Base-by-base conservation (phyloP, 1,140 invertebrate species). In the Phortica variegata region DNA sequence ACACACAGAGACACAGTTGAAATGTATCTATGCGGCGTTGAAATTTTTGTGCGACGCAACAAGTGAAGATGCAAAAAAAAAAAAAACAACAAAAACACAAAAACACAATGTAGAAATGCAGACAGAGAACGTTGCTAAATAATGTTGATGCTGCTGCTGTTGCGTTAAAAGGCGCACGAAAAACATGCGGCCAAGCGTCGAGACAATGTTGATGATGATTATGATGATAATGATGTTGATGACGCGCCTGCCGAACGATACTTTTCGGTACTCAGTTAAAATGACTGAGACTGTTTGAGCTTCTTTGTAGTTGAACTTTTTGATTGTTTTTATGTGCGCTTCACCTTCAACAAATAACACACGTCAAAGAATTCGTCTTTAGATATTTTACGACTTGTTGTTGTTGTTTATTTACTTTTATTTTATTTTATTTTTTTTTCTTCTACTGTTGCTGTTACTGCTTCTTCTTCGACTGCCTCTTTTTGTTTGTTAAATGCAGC, bases 91-190 rank as follows among this genome's bases (percentile, higher is more conserved):
- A 46, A 61, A 56, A 58, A 56, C n/a, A 49, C 54, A 49, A 58
- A 69, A 60, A 69, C 23, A 6, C 23, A 26, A n/a, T n/a, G n/a
- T n/a, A n/a, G n/a, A 54, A 69, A 68, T 65, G 60, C 63, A 69
- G 60, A 63, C 62, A 50, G 50, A 52, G 41, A 55, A 57, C 12
- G 6, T 29, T 7, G 49, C 47, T 54, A 65, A 61, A 65, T 52
- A 56, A 48, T 47, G 39, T 56, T 10, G 39, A 55, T 48, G 36
- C 43, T 54, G 46, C 15, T 37, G 8, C 18, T 16, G 3, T 38
- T 8, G 6, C 36, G 6, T 36, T 43, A n/a, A n/a, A n/a, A n/a
- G n/a, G n/a, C n/a, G n/a, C n/a, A n/a, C n/a, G n/a, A n/a, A n/a
- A n/a, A n/a, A n/a, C n/a, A n/a, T n/a, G n/a, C n/a, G n/a, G n/a